Base-by-base conservation (phyloP, 2,888 invertebrate genomes). In the Leucania comma region DNA sequence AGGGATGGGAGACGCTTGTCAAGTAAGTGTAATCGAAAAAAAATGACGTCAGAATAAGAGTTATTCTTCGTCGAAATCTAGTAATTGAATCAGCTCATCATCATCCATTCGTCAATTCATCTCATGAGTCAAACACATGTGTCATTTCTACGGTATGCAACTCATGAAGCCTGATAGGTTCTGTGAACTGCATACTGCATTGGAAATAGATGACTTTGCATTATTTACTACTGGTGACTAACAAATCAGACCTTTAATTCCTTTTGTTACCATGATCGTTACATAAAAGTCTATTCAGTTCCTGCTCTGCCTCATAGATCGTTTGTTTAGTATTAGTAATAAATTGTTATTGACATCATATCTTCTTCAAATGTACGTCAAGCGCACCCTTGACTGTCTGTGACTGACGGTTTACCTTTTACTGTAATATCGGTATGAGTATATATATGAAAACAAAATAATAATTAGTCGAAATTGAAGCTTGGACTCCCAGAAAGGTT, bases 121-220 rank as follows among this genome's bases (percentile, higher is more conserved):
- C 79, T 80, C 68, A 80, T 92, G 91, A 90, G 80, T 90, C 90
- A 90, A 73, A 82, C 60, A 72, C 72, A 60, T 82, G 82, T 78
- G 83, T 87, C 84, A 87, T 74, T 66, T 58, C 53, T 50, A 12
- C 57, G 69, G 68, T 60, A 76, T 69, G 67, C 35, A 75, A 64
- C 72, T 32, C 67, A 29, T 76, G 56, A 24, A 38, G 48, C 10
- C 4, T 59, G 42, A 75, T 65, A 53, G 26, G 12, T 20, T 10
- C n/a, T 32, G 4, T 32, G 20, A 51, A n/a, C 46, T 17, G 50
- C 70, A 32, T 14, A 51, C n/a, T 70, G 70, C 58, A 65, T 72
- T 22, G 3, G 8, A 38, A 75, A 63, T 63, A 22, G 38, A 62
- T 35, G n/a, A 26, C 5, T 22, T 63, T 48, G 67, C 67, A 67